Evolutionary conservation across 2,888 invertebrate genomes (phyloP), one percentile per base, ranked within the genome.

Genomic region (Muschampia plurimacula): DNA sequence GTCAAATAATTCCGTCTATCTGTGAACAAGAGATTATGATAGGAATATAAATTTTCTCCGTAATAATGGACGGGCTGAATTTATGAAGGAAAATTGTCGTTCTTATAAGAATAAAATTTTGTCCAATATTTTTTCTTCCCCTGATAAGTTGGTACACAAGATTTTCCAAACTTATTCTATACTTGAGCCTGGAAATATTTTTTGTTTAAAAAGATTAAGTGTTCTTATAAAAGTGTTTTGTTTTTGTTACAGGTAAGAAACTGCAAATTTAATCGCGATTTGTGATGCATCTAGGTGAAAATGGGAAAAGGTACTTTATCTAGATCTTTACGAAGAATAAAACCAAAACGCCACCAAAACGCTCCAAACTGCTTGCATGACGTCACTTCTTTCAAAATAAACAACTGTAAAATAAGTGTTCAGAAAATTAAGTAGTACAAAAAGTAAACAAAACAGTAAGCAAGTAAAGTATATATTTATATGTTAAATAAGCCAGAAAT

Each of bases 241-340:
- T 83, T 79, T 85, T 88, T 87, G 84, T 88, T 89, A 80, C 89
- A 89, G 89, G 89, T 89, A 89, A 89, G 86, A 78, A 78, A 78
- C 83, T 80, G 77, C 15, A 36, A 64, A 68, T 62, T 60, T 10
- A n/a, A 49, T 46, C 22, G 13, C 2, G 36, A 8, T 36, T 15
- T 13, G 15, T 59, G 7, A 28, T 59, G 59, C 59, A 32, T 28
- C 32, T 13, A 8, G 59, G 2, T 59, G 59, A 59, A 60, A n/a
- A 6, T 10, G 1, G 7, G 13, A 15, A 13, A 44, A 64, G 41
- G 69, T 69, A 49, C 1, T 22, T 22, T 22, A 22, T 22, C 22
- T 22, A 22, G 22, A 22, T 22, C 22, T 22, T 22, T 22, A 22
- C 22, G 22, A 22, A 22, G 22, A 22, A 22, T 22, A 22, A 22